Evolutionary conservation across 2,797 vertebrate genomes (phyloP).

Genomic region (Pelochelys cantorii): DNA sequence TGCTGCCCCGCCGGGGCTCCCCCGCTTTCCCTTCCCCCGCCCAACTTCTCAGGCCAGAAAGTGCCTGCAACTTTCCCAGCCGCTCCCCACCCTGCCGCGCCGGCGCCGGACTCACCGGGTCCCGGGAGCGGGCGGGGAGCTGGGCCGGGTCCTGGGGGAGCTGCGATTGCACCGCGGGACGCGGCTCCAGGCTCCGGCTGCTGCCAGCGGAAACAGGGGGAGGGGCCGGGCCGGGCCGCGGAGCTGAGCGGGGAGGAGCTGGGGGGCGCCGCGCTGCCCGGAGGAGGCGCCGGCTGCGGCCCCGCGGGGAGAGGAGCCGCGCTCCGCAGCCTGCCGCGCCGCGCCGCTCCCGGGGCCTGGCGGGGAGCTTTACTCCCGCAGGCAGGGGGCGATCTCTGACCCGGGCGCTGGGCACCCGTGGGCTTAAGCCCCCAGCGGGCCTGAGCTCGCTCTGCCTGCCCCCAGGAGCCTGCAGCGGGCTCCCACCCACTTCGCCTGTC

Average conservation of each 20-base stretch:
- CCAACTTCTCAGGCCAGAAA: background rate
- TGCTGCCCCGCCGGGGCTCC: background rate
- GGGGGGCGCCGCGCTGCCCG: background rate
- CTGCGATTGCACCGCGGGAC: constrained; percentile 56
- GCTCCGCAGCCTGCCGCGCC: background rate
- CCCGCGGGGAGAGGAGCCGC: background rate
- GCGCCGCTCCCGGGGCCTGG: background rate
- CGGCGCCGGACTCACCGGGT: constrained; percentile 32
- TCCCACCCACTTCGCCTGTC: fast-evolving
- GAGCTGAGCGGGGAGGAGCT: background rate
- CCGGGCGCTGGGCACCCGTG: background rate
- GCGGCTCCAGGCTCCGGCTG: constrained; percentile 8
- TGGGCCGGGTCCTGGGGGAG: background rate
- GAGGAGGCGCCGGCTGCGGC: background rate
- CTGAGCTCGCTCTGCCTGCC: background rate
- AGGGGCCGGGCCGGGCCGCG: background rate
- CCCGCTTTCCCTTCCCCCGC: background rate
- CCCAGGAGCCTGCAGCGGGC: too few relatives aligned
- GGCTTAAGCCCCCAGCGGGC: background rate
- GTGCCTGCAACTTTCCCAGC: background rate
- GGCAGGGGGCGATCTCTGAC: background rate
- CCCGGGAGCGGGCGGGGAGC: background rate
- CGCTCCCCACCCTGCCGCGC: background rate
- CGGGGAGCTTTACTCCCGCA: too few relatives aligned
- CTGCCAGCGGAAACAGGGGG: background rate